Conservation (phyloP, 2,888 invertebrate genomes). For the Mantis religiosa region DNA sequence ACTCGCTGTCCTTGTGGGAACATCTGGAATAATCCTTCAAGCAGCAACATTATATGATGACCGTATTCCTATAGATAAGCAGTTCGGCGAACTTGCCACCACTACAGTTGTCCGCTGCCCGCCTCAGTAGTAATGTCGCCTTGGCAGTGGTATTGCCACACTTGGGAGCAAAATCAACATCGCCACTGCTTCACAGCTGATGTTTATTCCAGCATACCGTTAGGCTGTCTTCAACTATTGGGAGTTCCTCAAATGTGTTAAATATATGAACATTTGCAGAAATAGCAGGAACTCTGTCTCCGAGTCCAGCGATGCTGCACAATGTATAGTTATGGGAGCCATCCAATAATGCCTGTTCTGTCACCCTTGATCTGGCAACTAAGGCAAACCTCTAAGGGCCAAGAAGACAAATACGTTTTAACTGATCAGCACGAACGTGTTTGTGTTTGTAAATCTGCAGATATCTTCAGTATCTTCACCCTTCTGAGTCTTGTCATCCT, state of each 20-base stretch:
- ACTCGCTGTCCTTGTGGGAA: conserved; percentile 82
- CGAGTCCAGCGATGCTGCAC: background rate
- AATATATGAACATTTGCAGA: background rate
- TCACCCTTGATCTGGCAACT: background rate
- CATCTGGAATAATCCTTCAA: conserved; percentile 85
- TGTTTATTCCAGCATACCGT: background rate
- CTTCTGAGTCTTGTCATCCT: no score
- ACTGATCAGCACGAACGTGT: background rate
- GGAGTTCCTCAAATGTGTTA: background rate
- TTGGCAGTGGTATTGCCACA: background rate
- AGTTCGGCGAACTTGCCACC: conserved; percentile 78
- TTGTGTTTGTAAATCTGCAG: background rate
- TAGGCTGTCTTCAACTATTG: background rate
- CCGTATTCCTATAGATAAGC: conserved; percentile 77
- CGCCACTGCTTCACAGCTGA: background rate
- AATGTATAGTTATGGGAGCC: background rate
- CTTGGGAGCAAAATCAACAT: background rate
- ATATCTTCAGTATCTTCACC: background rate
- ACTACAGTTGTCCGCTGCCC: conserved; percentile 76
- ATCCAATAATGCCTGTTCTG: background rate
- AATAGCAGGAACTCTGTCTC: background rate
- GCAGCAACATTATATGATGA: conserved; percentile 87
- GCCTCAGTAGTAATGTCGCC: conserved; percentile 37
- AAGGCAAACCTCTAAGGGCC: background rate
- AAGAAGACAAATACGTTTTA: background rate